Percentiles rank a stretch among this genome's conserved stretches.
Evolutionary conservation across 2,888 invertebrate species (phyloP).

Genomic region (Onchidella celtica): DNA sequence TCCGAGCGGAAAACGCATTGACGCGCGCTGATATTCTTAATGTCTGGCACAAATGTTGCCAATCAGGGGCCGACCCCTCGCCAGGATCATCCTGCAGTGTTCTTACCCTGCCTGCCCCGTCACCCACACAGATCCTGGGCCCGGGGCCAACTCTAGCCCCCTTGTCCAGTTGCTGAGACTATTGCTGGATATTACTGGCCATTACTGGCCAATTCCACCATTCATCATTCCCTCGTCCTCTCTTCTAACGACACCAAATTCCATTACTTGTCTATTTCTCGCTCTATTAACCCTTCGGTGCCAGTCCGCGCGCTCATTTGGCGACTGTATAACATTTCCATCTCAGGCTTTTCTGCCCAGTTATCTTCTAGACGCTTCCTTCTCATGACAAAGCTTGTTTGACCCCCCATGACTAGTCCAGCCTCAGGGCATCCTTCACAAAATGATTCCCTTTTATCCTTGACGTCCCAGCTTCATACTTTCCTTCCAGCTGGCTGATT

Average conservation of each 20-base stretch:
- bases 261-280: conserved; percentile 58
- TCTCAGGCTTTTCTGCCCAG: neutral
- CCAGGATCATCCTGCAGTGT: conserved; percentile 37
- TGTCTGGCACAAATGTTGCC: conserved; percentile 53
- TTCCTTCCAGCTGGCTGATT: neutral
- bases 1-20: conserved; percentile 54
- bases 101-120: conserved; percentile 43
- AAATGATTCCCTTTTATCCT: neutral
- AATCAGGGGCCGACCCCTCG: conserved; percentile 44
- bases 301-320: conserved; percentile 42
- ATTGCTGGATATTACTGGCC: conserved; percentile 49
- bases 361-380: conserved; percentile 15
- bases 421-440: neutral
- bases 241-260: conserved; percentile 51
- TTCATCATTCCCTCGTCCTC: conserved; percentile 44
- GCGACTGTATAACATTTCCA: conserved; percentile 52
- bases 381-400: conserved; percentile 29
- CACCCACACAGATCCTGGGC: conserved; percentile 41
- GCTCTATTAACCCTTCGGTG: conserved; percentile 52
- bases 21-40: conserved; percentile 47
- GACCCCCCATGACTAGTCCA: conserved; percentile 20
- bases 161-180: conserved; percentile 40
- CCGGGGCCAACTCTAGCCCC: conserved; percentile 30
- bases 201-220: conserved; percentile 51
- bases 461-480: neutral